These are phyloP conservation scores for Drosophila trichaetosa DNA, from an alignment of 2,888 invertebrate species.

Conservation along the genomic window DNA sequence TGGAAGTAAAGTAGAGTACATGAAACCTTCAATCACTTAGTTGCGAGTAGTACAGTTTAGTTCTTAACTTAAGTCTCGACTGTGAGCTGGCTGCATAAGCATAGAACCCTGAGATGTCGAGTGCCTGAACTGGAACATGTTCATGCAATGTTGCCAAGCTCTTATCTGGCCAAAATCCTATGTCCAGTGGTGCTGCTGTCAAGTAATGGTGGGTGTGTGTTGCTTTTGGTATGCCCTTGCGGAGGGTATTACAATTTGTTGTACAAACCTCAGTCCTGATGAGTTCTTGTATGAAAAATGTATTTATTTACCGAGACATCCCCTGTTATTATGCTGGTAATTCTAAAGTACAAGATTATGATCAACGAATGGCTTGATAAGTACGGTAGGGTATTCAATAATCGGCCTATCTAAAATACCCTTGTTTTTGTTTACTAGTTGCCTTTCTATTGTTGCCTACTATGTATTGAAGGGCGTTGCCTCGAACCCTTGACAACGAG, in stretches of 20 bases:
- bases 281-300: not conserved
- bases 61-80: constrained; percentile 23
- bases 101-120: constrained; percentile 7
- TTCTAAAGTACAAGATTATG: not conserved
- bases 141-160: constrained; percentile 33
- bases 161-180: constrained; percentile 35
- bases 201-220: not conserved
- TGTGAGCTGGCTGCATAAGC: constrained; percentile 6
- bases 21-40: constrained; percentile 37
- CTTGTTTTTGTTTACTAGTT: constrained; percentile 15
- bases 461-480: constrained; percentile 37
- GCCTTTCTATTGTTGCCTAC: constrained; percentile 42
- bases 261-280: not conserved
- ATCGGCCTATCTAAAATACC: not conserved
- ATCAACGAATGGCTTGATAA: not conserved
- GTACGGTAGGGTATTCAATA: not conserved
- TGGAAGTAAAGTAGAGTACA: not conserved
- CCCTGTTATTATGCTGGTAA: not conserved
- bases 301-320: not conserved
- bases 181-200: constrained; percentile 28
- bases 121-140: constrained; percentile 37
- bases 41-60: constrained; percentile 18
- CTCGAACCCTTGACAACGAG: constrained; percentile 47
- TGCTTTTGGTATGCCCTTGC: constrained; percentile 6
- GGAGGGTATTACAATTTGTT: not conserved